Percentiles rank a stretch among this genome's conserved stretches.
These are phyloP conservation scores for Drosophila neotestacea DNA, from an alignment of 2,888 invertebrate genomes.

Conservation along the genomic window DNA sequence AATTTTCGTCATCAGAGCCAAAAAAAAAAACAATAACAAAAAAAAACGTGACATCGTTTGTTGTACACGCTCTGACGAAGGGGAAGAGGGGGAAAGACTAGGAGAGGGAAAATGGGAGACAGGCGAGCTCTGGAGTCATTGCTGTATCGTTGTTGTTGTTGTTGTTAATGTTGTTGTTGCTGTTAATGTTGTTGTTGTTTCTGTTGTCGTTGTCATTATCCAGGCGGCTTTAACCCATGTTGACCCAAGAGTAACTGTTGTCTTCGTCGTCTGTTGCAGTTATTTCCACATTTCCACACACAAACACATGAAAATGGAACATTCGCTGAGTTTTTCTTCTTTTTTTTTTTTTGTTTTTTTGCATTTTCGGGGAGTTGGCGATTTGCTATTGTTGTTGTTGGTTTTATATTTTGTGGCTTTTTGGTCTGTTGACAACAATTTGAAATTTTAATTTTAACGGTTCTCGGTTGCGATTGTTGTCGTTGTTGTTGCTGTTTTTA, in stretches of 20 bases:
- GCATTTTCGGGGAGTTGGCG: slow-evolving; percentile 38
- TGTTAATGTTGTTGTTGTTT: slow-evolving; percentile 29
- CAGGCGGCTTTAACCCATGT: slow-evolving; percentile 69
- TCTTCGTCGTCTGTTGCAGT: slow-evolving; percentile 42
- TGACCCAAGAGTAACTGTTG: slow-evolving; percentile 66
- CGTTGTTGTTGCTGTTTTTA: slow-evolving; percentile 13
- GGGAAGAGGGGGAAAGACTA: background rate
- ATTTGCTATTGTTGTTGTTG: slow-evolving; percentile 20
- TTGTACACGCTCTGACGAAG: background rate
- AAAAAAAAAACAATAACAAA: slow-evolving; percentile 17
- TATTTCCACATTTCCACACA: slow-evolving; percentile 43
- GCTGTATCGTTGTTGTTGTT: slow-evolving; percentile 23
- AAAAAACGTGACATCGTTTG: slow-evolving; percentile 54
- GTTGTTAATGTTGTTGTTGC: slow-evolving; percentile 19
- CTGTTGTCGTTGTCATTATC: slow-evolving; percentile 58
- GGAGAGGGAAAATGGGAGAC: background rate
- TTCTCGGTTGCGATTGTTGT: slow-evolving; percentile 30
- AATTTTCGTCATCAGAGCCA: slow-evolving; percentile 51
- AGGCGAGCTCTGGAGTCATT: slow-evolving; percentile 24
- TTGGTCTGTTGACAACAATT: slow-evolving; percentile 37
- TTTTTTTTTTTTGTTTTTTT: slow-evolving; percentile 5
- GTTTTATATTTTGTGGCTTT: background rate
- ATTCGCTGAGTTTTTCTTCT: slow-evolving; percentile 30
- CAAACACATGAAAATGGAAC: slow-evolving; percentile 45
- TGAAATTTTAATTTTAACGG: slow-evolving; percentile 49